phyloP scores from a whole-genome alignment of 2,888 invertebrate species.

The Athripsodes cinereus region DNA sequence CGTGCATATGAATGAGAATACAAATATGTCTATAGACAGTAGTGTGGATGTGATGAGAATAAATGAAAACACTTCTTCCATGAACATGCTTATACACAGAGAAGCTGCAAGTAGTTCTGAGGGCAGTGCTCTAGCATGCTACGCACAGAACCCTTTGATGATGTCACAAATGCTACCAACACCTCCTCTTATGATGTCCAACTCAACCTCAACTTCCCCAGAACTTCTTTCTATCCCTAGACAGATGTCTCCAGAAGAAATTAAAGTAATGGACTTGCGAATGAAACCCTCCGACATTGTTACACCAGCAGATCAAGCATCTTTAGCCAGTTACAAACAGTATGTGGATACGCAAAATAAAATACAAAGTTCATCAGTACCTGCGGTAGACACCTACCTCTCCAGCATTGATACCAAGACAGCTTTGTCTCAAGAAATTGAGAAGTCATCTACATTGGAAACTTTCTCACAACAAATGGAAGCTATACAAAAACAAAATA shows the following conservation, averaged over 20 bases:
- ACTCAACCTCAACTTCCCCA: constrained; percentile 31
- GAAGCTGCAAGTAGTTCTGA: constrained; percentile 8
- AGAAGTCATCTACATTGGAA: constrained; percentile 34
- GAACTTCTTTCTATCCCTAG: constrained; percentile 29
- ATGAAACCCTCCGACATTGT: constrained; percentile 58
- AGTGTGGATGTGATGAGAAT: constrained; percentile 21
- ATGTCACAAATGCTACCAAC: constrained; percentile 11
- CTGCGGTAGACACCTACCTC: constrained; percentile 54
- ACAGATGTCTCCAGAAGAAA: constrained; percentile 37
- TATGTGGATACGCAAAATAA: constrained; percentile 35
- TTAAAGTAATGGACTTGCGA: constrained; percentile 60
- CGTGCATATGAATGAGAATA: constrained; percentile 31
- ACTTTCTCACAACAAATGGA: constrained; percentile 46
- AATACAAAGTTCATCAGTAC: constrained; percentile 51
- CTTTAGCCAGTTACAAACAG: constrained; percentile 32
- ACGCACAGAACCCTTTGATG: constrained; percentile 9
- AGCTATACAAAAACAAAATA: constrained; percentile 46
- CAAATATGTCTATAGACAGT: constrained; percentile 31
- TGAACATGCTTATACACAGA: constrained; percentile 19
- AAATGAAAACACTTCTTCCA: constrained; percentile 15
- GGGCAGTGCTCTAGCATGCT: constrained; percentile 2
- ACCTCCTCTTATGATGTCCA: constrained; percentile 1
- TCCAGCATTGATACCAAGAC: constrained; percentile 43
- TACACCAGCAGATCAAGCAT: constrained; percentile 32
- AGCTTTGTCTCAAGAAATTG: constrained; percentile 11